phyloP scores from a whole-genome alignment of 2,113 vertebrate genomes.

The Phoenicopterus ruber region DNA sequence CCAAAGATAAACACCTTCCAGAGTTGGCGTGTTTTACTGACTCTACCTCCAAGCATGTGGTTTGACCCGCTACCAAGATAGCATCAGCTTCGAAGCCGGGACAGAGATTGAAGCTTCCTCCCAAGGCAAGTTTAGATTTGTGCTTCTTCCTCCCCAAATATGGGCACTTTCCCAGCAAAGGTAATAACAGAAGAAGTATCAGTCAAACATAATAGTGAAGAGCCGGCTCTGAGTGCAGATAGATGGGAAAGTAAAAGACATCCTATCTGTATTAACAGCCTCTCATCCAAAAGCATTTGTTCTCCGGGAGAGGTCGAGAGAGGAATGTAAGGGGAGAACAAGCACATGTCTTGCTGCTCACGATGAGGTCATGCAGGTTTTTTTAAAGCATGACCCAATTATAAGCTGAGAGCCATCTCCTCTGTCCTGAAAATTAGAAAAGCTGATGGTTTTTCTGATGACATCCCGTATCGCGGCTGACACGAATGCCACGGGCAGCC shows the following conservation, averaged over 20 bases:
- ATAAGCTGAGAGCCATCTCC: neutral
- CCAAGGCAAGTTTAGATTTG: neutral
- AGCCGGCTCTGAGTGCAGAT: neutral
- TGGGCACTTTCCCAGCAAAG: neutral
- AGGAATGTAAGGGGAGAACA: neutral
- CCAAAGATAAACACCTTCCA: neutral
- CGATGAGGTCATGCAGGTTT: neutral
- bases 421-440: conserved; percentile 38
- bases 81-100: neutral
- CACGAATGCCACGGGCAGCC: neutral
- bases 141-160: neutral
- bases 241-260: conserved; percentile 4
- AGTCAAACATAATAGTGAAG: neutral
- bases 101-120: neutral
- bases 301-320: neutral
- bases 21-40: neutral
- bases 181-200: neutral
- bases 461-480: neutral
- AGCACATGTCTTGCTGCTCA: neutral
- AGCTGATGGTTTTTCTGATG: conserved; percentile 34
- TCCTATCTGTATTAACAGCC: neutral
- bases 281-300: neutral
- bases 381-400: conserved; percentile 41
- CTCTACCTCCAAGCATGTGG: neutral
- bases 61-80: neutral